phyloP scores from a whole-genome alignment of 2,113 vertebrate genomes.

The Alectura lathami region DNA sequence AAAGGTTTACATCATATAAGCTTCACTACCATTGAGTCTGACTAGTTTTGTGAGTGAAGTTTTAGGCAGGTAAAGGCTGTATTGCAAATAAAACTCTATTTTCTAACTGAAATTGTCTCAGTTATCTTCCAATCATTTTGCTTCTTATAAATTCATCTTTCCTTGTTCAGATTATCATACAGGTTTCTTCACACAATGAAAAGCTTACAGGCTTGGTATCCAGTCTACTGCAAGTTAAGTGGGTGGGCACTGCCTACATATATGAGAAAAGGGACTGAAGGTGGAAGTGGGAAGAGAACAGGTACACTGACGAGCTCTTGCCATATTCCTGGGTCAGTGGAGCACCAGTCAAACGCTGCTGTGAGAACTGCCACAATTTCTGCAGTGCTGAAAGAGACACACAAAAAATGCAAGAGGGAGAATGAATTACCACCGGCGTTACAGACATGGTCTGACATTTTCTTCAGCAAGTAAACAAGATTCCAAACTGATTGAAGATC shows the following conservation, averaged over 20 bases:
- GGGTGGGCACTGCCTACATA: not conserved
- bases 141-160: not conserved
- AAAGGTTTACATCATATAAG: not conserved
- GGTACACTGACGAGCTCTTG: not conserved
- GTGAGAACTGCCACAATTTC: not conserved
- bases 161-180: not conserved
- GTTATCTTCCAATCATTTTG: not conserved
- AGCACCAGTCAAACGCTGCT: not conserved
- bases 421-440: not conserved
- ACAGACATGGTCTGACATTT: not conserved
- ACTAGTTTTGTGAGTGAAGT: not conserved
- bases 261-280: not conserved
- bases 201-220: not conserved
- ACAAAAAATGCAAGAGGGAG: not conserved
- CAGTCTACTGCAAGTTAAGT: not conserved
- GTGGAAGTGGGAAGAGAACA: not conserved
- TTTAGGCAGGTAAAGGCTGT: not conserved
- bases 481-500: not conserved
- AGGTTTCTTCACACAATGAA: not conserved
- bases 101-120: not conserved
- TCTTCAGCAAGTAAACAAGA: not conserved
- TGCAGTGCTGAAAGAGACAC: not conserved
- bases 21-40: not conserved
- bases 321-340: not conserved
- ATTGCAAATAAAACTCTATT: not conserved